A percentile compares a stretch with the other conserved stretches of the same genome.
Conservation (phyloP, 2,797 vertebrate genomes). For the Anas bernieri region DNA sequence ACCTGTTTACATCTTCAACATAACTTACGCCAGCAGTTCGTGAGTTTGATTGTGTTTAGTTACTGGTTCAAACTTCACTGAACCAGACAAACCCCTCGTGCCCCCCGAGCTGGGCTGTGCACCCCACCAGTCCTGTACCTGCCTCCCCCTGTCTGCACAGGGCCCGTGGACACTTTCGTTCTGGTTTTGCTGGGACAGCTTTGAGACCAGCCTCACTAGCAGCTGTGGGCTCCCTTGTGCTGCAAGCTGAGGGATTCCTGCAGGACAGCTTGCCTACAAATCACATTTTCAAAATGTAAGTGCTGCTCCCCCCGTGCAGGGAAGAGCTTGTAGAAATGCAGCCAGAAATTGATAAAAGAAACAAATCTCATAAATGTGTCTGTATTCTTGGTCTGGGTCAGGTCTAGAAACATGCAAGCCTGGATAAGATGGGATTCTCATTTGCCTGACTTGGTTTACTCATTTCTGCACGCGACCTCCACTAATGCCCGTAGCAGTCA, state of each 20-base stretch:
- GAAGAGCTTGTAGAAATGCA: not conserved
- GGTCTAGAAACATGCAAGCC: not conserved
- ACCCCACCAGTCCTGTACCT: not conserved
- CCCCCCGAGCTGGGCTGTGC: rapidly evolving
- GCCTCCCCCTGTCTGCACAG: not conserved
- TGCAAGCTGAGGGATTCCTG: rapidly evolving
- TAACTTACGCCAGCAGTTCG: not conserved
- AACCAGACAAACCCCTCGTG: not conserved
- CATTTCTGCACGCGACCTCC: rapidly evolving
- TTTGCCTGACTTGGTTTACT: not conserved
- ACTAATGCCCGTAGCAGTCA: not conserved
- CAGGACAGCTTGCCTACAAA: not conserved
- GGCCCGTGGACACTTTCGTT: not conserved
- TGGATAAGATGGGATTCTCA: not conserved
- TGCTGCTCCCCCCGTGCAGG: not conserved
- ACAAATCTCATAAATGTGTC: not conserved
- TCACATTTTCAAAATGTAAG: not conserved
- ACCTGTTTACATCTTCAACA: not conserved
- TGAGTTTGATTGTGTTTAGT: not conserved
- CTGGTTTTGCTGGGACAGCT: not conserved
- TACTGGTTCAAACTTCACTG: not conserved
- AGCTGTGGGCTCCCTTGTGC: not conserved
- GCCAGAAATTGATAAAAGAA: not conserved
- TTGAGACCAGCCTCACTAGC: not conserved
- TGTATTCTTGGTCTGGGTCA: not conserved